Base-by-base conservation (phyloP, 1,140 invertebrate genomes). In the Samia ricini region DNA sequence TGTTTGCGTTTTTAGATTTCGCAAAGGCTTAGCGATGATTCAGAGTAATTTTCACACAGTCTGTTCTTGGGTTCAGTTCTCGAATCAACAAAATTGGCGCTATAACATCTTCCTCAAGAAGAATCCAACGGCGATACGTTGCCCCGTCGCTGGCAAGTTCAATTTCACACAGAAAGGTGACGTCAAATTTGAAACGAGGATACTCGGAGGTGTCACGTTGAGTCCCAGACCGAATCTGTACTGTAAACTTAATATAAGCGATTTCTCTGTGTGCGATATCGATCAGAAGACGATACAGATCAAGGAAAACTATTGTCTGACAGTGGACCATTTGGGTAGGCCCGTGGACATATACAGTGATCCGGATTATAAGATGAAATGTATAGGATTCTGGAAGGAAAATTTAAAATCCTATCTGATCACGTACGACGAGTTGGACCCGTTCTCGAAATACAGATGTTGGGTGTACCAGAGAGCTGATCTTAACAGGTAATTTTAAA, bases 301-400 rank as follows among this genome's bases (percentile, higher is more conserved):
- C 50, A 98, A 99, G 89, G 97, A 98, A 78, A 98, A 96, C 67
- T 98, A 98, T 74, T 99, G 98, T 85, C 91, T 98, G 4, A 96
- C 97, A n/a, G 97, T 99, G 3, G 98, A 99, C 91, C 95, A 99
- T 90, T 93, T 97, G 72, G 98, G 97, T 59, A 92, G 95, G 76
- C 98, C 98, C 5, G 95, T 98, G 26, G 98, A 98, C 90, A 98
- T 98, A 83, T 98, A 98, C 92, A 97, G 96, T 92, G 96, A 98
- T 77, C 97, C 98, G 12, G 98, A 99, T 93, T 98, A 99, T 76
- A 95, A 95, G 81, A 95, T 99, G 94, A 97, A 98, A 81, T 99
- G 98, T 85, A 98, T 99, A 74, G 98, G 98, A 2, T 99, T 94
- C 86, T 99, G 97, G 97, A 98, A 99, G 87, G 98, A 99, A 85